Percentiles rank a stretch among this genome's conserved stretches.
Evolutionary conservation across 2,113 vertebrate genomes (phyloP).

Genomic region (Paedocypris sp.): DNA sequence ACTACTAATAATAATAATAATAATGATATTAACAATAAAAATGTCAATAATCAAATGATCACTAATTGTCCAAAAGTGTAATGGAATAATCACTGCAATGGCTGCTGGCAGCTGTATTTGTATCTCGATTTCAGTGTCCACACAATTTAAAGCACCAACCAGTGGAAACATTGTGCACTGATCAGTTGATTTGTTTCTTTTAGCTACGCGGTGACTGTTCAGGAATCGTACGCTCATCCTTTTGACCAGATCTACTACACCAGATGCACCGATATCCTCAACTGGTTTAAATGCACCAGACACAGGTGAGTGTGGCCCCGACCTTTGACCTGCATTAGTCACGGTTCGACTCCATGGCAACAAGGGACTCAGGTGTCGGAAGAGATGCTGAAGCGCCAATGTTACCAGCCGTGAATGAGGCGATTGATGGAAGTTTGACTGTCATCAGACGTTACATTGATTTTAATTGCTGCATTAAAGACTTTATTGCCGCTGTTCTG

Average conservation of each 20-base stretch:
- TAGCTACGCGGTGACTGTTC: conserved; percentile 95
- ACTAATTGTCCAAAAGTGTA: too few relatives aligned
- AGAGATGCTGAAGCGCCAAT: conserved; percentile 7
- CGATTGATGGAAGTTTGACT: conserved; percentile 29
- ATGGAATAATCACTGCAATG: too few relatives aligned
- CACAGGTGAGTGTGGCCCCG: conserved; percentile 70
- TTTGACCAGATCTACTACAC: conserved; percentile 99
- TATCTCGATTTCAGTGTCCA: too few relatives aligned
- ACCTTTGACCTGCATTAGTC: background rate
- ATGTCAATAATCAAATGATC: too few relatives aligned
- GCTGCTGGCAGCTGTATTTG: too few relatives aligned
- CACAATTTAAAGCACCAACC: background rate
- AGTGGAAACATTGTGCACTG: too few relatives aligned
- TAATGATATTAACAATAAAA: too few relatives aligned
- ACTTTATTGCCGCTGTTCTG: conserved; percentile 34
- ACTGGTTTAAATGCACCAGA: conserved; percentile 98
- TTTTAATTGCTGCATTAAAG: conserved; percentile 46
- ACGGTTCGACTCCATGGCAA: background rate
- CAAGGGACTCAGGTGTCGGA: background rate
- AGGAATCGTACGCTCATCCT: conserved; percentile 93
- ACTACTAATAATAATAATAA: too few relatives aligned
- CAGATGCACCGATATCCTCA: conserved; percentile 94
- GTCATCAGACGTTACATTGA: conserved; percentile 35
- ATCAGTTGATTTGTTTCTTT: conserved; percentile 20
- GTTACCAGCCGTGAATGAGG: conserved; percentile 24